A percentile compares a stretch with the other conserved stretches of the same genome.
Evolutionary conservation across 1,140 invertebrate genomes (phyloP).

Genomic region (Colletes gigas): DNA sequence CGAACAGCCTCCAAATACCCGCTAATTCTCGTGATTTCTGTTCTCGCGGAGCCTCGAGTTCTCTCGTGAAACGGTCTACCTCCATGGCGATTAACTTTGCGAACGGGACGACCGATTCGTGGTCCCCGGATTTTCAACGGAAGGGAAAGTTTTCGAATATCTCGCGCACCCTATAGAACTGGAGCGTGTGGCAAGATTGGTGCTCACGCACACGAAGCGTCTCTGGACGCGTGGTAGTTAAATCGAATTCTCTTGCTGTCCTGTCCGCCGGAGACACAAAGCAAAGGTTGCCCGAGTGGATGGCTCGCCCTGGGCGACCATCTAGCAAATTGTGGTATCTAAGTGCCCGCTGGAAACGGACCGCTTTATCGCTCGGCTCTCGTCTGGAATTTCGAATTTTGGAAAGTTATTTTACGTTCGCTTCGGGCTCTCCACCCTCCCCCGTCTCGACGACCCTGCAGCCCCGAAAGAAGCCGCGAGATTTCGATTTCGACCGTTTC

Average conservation of each 20-base stretch:
- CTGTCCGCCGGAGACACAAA: slow-evolving; percentile 73
- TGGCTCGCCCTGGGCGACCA: slow-evolving; percentile 68
- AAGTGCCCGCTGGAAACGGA: slow-evolving; percentile 65
- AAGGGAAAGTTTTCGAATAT: slow-evolving; percentile 24
- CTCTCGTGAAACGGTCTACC: too few species aligned
- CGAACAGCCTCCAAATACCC: too few species aligned
- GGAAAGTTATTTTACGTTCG: slow-evolving; percentile 61
- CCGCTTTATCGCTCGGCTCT: slow-evolving; percentile 65
- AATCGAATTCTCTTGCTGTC: slow-evolving; percentile 75
- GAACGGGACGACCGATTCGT: neutral
- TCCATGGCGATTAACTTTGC: neutral
- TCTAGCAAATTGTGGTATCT: slow-evolving; percentile 70
- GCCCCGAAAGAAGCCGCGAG: too few species aligned
- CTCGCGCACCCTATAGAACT: slow-evolving; percentile 52
- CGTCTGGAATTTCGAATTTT: slow-evolving; percentile 65
- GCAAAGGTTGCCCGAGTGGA: slow-evolving; percentile 70
- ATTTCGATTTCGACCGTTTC: too few species aligned
- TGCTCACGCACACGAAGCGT: slow-evolving; percentile 52
- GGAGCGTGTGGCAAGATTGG: slow-evolving; percentile 7
- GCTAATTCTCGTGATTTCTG: too few species aligned
- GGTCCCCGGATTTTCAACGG: neutral
- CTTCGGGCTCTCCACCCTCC: slow-evolving; percentile 19
- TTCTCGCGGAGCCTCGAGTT: too few species aligned
- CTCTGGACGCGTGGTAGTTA: slow-evolving; percentile 71
- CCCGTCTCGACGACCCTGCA: too few species aligned